Evolutionary conservation across 2,888 invertebrate species (phyloP).

Genomic region (Tetranychus piercei): DNA sequence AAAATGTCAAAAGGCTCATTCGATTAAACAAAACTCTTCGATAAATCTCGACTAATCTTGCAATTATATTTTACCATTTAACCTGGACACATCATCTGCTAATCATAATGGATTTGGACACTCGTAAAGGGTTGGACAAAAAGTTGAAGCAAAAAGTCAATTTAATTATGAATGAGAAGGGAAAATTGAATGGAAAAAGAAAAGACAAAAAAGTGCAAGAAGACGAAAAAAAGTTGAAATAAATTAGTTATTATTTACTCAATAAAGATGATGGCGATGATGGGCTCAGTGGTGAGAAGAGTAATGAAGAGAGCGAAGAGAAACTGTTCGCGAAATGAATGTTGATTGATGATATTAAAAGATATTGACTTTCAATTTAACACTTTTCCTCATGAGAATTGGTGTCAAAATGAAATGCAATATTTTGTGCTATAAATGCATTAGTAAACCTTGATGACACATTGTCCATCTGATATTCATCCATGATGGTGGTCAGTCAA

Average conservation of each 20-base stretch:
- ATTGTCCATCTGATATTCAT: not conserved
- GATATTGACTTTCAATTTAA: constrained; percentile 1
- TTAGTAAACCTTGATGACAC: not conserved
- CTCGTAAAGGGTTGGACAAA: too few relatives aligned
- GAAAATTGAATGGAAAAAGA: too few relatives aligned
- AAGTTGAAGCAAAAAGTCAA: too few relatives aligned
- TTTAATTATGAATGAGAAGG: too few relatives aligned
- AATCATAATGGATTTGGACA: too few relatives aligned
- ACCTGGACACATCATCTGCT: too few relatives aligned
- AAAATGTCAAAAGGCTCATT: too few relatives aligned
- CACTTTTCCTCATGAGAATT: not conserved
- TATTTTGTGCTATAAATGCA: not conserved
- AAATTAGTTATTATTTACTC: not conserved
- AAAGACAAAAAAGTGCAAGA: too few relatives aligned
- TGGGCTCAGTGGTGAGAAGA: not conserved
- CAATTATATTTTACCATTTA: too few relatives aligned
- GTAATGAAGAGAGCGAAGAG: not conserved
- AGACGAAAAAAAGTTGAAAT: too few relatives aligned
- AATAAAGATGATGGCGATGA: not conserved
- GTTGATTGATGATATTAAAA: not conserved
- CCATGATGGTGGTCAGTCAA: not conserved
- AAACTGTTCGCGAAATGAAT: not conserved
- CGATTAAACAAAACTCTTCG: too few relatives aligned
- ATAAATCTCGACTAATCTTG: too few relatives aligned
- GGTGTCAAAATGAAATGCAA: not conserved